phyloP scores from a whole-genome alignment of 2,888 invertebrate species.

The Eudasyphora cyanicolor region DNA sequence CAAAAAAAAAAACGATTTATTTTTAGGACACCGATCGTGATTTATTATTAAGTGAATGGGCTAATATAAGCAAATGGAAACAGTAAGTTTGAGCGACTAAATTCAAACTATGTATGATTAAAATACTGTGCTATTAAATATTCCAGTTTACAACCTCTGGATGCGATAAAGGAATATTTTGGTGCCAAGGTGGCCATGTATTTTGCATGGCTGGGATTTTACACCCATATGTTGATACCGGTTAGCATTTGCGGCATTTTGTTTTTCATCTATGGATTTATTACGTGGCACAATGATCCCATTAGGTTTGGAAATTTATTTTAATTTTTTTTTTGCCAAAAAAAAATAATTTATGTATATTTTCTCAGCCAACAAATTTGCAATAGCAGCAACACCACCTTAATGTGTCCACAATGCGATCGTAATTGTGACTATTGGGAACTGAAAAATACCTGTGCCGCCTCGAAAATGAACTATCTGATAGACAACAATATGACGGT shows the following conservation, averaged over 20 bases:
- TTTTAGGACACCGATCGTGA: slow-evolving; percentile 82
- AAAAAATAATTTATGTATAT: slow-evolving; percentile 12
- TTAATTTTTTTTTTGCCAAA: neutral
- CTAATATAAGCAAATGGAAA: slow-evolving; percentile 84
- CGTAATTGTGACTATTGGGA: slow-evolving; percentile 87
- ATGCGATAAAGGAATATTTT: slow-evolving; percentile 89
- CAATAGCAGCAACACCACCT: slow-evolving; percentile 80
- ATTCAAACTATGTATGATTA: neutral
- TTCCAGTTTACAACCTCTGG: slow-evolving; percentile 84
- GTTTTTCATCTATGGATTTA: slow-evolving; percentile 84
- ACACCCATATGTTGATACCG: slow-evolving; percentile 90
- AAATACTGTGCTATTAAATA: neutral
- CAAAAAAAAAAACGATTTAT: neutral
- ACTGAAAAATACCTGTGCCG: slow-evolving; percentile 86
- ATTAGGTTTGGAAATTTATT: slow-evolving; percentile 73
- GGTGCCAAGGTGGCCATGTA: slow-evolving; percentile 89
- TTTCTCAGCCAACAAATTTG: slow-evolving; percentile 83
- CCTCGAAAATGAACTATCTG: slow-evolving; percentile 87
- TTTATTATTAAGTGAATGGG: slow-evolving; percentile 86
- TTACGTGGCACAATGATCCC: slow-evolving; percentile 80
- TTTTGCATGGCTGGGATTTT: slow-evolving; percentile 92
- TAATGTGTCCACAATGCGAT: slow-evolving; percentile 92
- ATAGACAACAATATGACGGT: slow-evolving; percentile 91
- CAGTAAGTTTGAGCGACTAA: slow-evolving; percentile 79
- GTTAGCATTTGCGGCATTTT: slow-evolving; percentile 85